Evolutionary conservation across 2,888 invertebrate genomes (phyloP).

Genomic region (Rotaria magnacalcarata): DNA sequence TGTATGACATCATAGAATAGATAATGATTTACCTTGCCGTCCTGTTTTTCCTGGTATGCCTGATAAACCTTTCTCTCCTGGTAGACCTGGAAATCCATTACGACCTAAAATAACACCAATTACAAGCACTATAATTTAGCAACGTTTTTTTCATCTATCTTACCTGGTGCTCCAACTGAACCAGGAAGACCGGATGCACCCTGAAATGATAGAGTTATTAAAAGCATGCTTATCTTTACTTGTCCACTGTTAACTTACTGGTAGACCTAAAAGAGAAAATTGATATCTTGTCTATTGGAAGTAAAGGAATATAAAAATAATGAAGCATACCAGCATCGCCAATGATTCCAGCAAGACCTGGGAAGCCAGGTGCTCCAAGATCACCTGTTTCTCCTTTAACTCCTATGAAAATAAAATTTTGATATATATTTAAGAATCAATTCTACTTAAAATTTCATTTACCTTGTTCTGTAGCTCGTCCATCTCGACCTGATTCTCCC

Average conservation of each 20-base stretch:
- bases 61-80: conserved; percentile 39
- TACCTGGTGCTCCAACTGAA: not conserved
- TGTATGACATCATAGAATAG: not conserved
- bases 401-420: conserved; percentile 11
- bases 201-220: not conserved
- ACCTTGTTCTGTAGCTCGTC: conserved; percentile 47
- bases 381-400: conserved; percentile 47
- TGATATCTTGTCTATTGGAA: no score
- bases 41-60: conserved; percentile 35
- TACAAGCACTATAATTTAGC: not conserved
- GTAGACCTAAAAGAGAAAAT: not conserved
- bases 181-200: not conserved
- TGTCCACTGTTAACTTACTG: not conserved
- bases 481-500: not conserved
- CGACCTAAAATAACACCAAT: not conserved
- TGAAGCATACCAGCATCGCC: conserved; percentile 14
- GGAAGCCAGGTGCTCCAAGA: conserved; percentile 40
- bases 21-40: not conserved
- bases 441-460: not conserved
- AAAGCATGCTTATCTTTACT: not conserved
- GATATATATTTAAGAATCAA: not conserved
- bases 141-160: not conserved
- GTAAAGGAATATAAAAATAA: not conserved
- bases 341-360: conserved; percentile 19
- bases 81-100: conserved; percentile 33